phyloP scores from a whole-genome alignment of 1,140 invertebrate genomes.

The Arion vulgaris region DNA sequence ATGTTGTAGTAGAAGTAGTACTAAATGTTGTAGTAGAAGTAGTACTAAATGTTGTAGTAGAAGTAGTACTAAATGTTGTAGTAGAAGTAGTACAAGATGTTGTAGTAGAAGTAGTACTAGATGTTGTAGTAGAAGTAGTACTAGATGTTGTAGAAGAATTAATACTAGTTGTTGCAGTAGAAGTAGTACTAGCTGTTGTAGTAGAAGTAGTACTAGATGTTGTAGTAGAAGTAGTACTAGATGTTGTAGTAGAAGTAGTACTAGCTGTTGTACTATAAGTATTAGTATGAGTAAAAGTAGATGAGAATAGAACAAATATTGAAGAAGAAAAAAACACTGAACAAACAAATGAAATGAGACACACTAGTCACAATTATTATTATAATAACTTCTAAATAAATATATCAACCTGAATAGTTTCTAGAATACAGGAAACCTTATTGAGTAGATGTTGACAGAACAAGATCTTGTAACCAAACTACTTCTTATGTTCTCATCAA shows the following conservation, averaged over 20 bases:
- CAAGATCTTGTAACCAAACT: too few species aligned
- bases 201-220: constrained; percentile 10
- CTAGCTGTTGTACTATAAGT: constrained; percentile 17
- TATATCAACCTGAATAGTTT: background rate
- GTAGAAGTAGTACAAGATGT: background rate
- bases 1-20: background rate
- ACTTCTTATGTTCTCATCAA: too few species aligned
- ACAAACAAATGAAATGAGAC: background rate
- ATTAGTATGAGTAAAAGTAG: constrained; percentile 31
- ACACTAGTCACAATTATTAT: background rate
- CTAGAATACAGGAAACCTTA: too few species aligned
- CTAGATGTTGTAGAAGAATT: background rate
- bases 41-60: background rate
- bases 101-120: background rate
- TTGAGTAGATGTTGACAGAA: too few species aligned
- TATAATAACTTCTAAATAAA: background rate
- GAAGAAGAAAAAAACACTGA: too few species aligned
- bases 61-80: background rate
- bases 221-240: constrained; percentile 4
- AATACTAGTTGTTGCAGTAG: background rate
- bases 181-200: background rate
- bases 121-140: background rate
- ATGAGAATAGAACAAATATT: too few species aligned
- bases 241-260: constrained; percentile 24
- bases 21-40: background rate